phyloP scores from a whole-genome alignment of 2,113 vertebrate species.

The Neodontobutis hainanensis region DNA sequence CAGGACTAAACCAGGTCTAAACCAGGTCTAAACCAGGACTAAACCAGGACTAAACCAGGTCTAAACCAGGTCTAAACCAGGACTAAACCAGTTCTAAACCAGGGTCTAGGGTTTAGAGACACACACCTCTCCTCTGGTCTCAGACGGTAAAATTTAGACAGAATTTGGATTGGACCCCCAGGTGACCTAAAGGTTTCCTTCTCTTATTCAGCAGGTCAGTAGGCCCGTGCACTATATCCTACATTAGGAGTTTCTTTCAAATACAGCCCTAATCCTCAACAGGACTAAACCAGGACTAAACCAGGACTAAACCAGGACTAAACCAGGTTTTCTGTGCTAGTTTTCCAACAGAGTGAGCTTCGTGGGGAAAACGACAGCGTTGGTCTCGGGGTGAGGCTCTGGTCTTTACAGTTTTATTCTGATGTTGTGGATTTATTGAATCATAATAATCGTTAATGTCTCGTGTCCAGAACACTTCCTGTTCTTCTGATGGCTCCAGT shows the following conservation, averaged over 20 bases:
- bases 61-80: constrained; percentile 1
- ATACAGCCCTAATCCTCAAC: no score
- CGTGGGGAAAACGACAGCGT: constrained; percentile 36
- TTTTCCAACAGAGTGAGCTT: constrained; percentile 58
- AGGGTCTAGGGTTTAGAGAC: no score
- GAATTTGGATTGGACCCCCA: no score
- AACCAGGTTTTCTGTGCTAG: constrained; percentile 54
- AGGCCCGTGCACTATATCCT: no score
- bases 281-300: no score
- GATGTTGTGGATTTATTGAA: neutral
- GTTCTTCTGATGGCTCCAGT: constrained; percentile 85
- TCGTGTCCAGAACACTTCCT: constrained; percentile 79
- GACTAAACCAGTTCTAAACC: neutral
- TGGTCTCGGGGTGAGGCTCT: constrained; percentile 70
- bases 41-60: neutral
- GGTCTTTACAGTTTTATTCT: neutral
- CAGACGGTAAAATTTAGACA: no score
- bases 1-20: neutral
- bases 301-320: neutral
- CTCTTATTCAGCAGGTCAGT: no score
- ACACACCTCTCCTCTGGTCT: no score
- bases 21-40: neutral
- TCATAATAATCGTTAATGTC: neutral
- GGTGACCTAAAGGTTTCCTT: no score
- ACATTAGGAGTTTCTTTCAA: no score